Base-by-base conservation (phyloP, 1,140 invertebrate species). In the Drosophila lowei region DNA sequence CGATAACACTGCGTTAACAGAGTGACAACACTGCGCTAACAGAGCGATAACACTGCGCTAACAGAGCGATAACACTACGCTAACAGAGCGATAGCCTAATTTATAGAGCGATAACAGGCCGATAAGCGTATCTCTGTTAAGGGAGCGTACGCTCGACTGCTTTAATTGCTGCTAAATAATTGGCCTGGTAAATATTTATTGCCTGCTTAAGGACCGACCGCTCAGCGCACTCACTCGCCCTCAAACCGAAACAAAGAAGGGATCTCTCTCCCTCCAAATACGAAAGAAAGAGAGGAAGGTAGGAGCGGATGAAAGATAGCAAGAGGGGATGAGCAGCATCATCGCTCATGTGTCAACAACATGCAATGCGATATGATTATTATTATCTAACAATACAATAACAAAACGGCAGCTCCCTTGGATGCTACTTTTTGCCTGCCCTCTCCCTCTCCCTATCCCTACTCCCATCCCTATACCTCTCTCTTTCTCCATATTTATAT, bases 351-450 rank as follows among this genome's bases (percentile, higher is more conserved):
- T 88, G 83, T 88, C 83, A 88, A 88, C 83, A 88, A 80, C 83
- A 88, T 88, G 83, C 81, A 85, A 85, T 85, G 81, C 81, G 81
- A 88, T 86, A 86, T 86, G 83, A 86, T 86, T 86, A 88, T 88
- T 86, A 88, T 88, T 88, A 88, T 83, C 83, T 83, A 76, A 88
- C 83, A 88, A 88, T 83, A 78, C 84, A 89, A 79, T 79, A 83
- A 83, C 84, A 83, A 79, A 83, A 70, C 77, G 64, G 65, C 65
- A 38, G 34, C 34, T 38, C 34, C 34, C 34, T 13, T 13, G 34
- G 34, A 13, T 86, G 81, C 81, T 86, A 81, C 81, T 85, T 85
- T 86, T 81, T 86, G 81, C 81, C 80, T 85, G 79, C 59, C 11
- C 79, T 55, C 44, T 34, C 54, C 47, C 30, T 34, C 11, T 66